Evolutionary conservation across 2,888 invertebrate genomes (phyloP).

Genomic region (Micoletzkya japonica): DNA sequence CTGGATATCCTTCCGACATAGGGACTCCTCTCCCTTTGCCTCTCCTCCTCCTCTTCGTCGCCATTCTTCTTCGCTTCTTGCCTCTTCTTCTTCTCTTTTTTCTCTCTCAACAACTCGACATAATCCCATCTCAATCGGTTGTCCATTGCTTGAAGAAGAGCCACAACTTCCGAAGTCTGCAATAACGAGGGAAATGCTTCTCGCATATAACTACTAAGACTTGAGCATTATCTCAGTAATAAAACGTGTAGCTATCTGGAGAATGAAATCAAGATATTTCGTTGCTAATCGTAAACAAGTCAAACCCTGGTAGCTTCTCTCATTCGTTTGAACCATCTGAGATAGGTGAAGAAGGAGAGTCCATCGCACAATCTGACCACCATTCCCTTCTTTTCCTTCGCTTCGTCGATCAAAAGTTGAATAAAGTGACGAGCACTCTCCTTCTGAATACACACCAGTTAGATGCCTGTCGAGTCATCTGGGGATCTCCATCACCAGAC

Average conservation of each 20-base stretch:
- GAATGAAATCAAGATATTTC: no score
- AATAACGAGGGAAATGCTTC: neutral
- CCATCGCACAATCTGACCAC: neutral
- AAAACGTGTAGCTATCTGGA: no score
- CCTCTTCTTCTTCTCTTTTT: neutral
- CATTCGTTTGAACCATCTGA: neutral
- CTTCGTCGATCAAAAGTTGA: neutral
- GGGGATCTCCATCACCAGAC: no score
- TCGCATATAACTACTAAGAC: neutral
- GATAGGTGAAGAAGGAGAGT: neutral
- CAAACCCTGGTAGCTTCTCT: neutral
- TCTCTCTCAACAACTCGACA: neutral
- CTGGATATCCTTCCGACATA: no score
- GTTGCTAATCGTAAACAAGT: no score
- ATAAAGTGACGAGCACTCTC: neutral
- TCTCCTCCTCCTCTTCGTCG: neutral
- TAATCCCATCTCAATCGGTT: conserved; percentile 4
- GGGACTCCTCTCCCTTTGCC: neutral
- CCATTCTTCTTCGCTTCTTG: neutral
- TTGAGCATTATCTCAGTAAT: neutral
- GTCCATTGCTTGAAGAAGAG: conserved; percentile 1
- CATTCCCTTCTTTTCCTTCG: neutral
- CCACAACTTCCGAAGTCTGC: neutral
- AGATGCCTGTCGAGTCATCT: no score
- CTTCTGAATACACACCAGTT: neutral